These are phyloP conservation scores for Catonia carolina DNA, from an alignment of 2,888 invertebrate genomes.

Conservation along the genomic window DNA sequence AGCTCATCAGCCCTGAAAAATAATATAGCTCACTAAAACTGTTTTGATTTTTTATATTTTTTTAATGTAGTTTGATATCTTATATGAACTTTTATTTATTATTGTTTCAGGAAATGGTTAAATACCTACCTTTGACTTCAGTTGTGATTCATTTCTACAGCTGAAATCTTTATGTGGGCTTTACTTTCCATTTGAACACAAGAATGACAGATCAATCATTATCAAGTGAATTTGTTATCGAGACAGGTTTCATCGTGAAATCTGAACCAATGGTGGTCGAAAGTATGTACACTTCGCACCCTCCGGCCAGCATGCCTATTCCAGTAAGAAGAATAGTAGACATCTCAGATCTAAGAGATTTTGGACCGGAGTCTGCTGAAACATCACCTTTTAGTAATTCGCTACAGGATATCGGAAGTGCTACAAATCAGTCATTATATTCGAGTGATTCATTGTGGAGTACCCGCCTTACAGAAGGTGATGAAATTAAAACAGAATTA, in stretches of 20 bases:
- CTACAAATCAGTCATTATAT: conserved; percentile 27
- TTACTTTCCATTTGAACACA: conserved; percentile 29
- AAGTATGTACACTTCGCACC: conserved; percentile 37
- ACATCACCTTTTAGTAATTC: conserved; percentile 34
- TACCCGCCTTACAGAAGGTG: conserved; percentile 21
- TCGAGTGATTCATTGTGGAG: conserved; percentile 26
- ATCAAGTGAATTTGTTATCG: conserved; percentile 56
- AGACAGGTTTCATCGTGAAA: conserved; percentile 53
- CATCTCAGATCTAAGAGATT: conserved; percentile 43
- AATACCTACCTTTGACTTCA: conserved; percentile 7
- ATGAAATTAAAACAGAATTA: conserved; percentile 35
- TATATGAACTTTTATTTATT: not conserved
- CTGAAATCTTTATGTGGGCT: not conserved
- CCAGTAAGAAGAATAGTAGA: conserved; percentile 48
- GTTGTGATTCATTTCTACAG: conserved; percentile 8
- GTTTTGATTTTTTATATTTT: not conserved
- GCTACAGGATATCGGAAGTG: conserved; percentile 33
- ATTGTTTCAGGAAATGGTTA: conserved; percentile 14
- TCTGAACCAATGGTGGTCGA: conserved; percentile 48
- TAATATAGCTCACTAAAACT: no score
- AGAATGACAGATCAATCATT: conserved; percentile 54
- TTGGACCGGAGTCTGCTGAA: conserved; percentile 48
- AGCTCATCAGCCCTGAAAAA: no score
- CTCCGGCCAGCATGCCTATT: conserved; percentile 58
- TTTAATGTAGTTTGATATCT: not conserved